Base-by-base conservation (phyloP, 2,113 vertebrate species). In the Hylia prasina region DNA sequence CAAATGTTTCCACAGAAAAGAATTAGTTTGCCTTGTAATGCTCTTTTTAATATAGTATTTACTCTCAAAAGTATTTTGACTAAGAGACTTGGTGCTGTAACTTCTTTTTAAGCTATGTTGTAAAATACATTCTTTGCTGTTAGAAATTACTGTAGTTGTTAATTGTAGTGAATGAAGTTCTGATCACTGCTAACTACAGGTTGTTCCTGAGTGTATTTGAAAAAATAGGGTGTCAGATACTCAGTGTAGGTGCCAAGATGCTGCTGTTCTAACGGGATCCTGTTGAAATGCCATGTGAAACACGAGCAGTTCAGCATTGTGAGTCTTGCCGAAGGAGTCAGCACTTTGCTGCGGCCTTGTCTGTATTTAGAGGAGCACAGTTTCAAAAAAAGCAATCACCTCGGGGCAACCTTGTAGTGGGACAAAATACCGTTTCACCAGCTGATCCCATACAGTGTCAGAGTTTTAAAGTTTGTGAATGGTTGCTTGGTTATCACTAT, bases 1-100 rank as follows among this genome's bases (percentile, higher is more conserved):
- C 64, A 82, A 87, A 21, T 75, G 65, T 95, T 96, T 92, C 44
- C 25, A 88, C 40, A 60, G 42, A 84, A 94, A 72, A 75, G 15
- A 82, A 77, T 90, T 72, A 35, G 48, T 54, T 80, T 68, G 95
- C 47, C 85, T 93, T 82, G 51, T 57, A 89, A 31, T 16, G n/a
- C 53, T 76, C 6, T 76, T 88, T 77, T 86, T 35, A n/a, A 75
- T 92, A 71, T 37, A 56, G 20, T 72, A 28, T 80, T 66, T 86
- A 12, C 19, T 93, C 35, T 48, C 33, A 72, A 35, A 87, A n/a
- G 7, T 81, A 42, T 73, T 94, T 96, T 93, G 16, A 35, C 28
- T 30, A 40, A 82, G 82, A 50, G 51, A 68, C 37, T 37, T 28
- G 35, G 22, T 89, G 75, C 25, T 1, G 1, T 54, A 89, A 84